phyloP scores from a whole-genome alignment of 2,888 invertebrate genomes.

The Caenorhabditis sulstoni region DNA sequence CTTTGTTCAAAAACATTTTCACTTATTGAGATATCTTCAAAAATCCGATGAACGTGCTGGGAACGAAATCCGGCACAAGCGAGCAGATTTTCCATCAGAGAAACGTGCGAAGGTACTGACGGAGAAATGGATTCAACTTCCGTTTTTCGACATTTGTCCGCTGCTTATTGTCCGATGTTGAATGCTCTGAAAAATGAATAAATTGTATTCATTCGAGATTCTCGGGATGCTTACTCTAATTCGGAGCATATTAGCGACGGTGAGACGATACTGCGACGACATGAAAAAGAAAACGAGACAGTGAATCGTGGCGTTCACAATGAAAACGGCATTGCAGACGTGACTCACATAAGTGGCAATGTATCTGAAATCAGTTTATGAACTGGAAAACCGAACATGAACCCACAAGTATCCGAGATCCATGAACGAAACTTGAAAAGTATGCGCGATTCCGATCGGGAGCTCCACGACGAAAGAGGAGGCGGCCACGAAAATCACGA shows the following conservation, averaged over 20 bases:
- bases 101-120: no score
- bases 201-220: no score
- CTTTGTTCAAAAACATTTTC: slow-evolving; percentile 8
- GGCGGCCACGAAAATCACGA: slow-evolving; percentile 31
- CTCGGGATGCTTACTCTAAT: neutral
- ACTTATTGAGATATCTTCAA: neutral
- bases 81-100: no score
- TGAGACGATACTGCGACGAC: slow-evolving; percentile 1
- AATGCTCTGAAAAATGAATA: no score
- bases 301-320: slow-evolving; percentile 1
- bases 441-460: slow-evolving; percentile 13
- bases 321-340: slow-evolving; percentile 1
- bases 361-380: neutral
- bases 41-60: neutral
- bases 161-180: no score
- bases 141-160: no score
- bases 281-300: slow-evolving; percentile 9
- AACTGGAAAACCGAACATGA: neutral
- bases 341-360: slow-evolving; percentile 1
- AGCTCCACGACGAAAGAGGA: slow-evolving; percentile 34
- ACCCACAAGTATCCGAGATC: slow-evolving; percentile 11
- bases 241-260: neutral
- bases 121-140: no score
- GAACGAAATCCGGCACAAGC: neutral
- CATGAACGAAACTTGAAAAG: neutral